These are phyloP conservation scores for Lepisosteus oculatus DNA, from an alignment of 2,113 vertebrate genomes.

Conservation along the genomic window DNA sequence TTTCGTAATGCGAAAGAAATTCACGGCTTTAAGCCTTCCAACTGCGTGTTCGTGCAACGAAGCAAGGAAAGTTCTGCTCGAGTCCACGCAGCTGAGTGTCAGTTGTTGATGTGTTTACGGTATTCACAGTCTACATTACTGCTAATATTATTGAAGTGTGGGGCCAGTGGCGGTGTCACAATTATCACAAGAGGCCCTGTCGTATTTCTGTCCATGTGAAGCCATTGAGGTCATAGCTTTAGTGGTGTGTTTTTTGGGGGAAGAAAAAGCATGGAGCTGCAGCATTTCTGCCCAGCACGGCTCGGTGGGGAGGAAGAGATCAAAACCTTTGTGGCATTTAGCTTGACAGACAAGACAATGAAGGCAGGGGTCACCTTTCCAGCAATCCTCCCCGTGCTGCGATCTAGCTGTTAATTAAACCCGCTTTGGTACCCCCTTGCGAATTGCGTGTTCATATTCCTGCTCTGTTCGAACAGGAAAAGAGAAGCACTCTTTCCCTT, in stretches of 20 bases:
- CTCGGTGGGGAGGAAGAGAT: conserved; percentile 12
- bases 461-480: background rate
- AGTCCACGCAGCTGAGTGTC: too few relatives aligned
- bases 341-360: conserved; percentile 10
- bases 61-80: too few relatives aligned
- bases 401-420: background rate
- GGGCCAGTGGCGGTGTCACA: background rate
- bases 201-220: too few relatives aligned
- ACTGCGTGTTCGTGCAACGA: too few relatives aligned
- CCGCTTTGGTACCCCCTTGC: background rate
- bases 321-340: conserved; percentile 9
- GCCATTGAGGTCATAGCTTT: too few relatives aligned
- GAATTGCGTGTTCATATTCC: background rate
- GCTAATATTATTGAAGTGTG: background rate
- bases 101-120: background rate
- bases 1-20: too few relatives aligned
- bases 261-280: conserved; percentile 7
- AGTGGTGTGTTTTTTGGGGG: too few relatives aligned
- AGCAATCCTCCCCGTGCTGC: background rate
- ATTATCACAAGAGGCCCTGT: background rate
- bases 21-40: too few relatives aligned
- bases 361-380: background rate
- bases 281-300: conserved; percentile 5
- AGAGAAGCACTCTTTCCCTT: background rate
- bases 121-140: background rate